Evolutionary conservation across 2,888 invertebrate genomes (phyloP).

Genomic region (Serrognathus titanus): DNA sequence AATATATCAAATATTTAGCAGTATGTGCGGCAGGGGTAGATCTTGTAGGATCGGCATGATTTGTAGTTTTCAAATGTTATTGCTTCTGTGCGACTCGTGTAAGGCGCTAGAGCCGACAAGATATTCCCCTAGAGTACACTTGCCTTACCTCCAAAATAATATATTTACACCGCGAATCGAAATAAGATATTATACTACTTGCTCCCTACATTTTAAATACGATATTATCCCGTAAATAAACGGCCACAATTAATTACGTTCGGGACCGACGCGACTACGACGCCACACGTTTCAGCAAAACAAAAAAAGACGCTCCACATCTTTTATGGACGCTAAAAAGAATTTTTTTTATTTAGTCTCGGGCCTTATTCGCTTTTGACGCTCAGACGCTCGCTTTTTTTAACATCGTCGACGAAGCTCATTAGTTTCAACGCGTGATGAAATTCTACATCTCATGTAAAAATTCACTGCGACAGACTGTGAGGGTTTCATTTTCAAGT

Average conservation of each 20-base stretch:
- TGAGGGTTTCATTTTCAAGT: too few relatives aligned
- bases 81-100: slow-evolving; percentile 31
- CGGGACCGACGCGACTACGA: too few relatives aligned
- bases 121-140: slow-evolving; percentile 25
- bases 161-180: slow-evolving; percentile 19
- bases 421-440: too few relatives aligned
- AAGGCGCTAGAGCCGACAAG: slow-evolving; percentile 19
- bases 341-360: too few relatives aligned
- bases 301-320: too few relatives aligned
- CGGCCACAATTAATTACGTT: background rate
- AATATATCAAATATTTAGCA: slow-evolving; percentile 40
- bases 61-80: slow-evolving; percentile 48
- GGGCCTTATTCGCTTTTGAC: too few relatives aligned
- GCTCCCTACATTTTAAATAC: slow-evolving; percentile 7
- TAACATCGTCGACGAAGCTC: too few relatives aligned
- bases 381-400: too few relatives aligned
- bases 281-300: too few relatives aligned
- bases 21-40: slow-evolving; percentile 34
- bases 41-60: slow-evolving; percentile 48
- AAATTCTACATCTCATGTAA: too few relatives aligned
- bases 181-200: slow-evolving; percentile 9
- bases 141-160: slow-evolving; percentile 24
- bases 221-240: slow-evolving; percentile 6
- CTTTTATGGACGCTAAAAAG: too few relatives aligned
- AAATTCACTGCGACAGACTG: too few relatives aligned